phyloP scores from a whole-genome alignment of 2,888 invertebrate species.

The Ypsolopha scabrella region DNA sequence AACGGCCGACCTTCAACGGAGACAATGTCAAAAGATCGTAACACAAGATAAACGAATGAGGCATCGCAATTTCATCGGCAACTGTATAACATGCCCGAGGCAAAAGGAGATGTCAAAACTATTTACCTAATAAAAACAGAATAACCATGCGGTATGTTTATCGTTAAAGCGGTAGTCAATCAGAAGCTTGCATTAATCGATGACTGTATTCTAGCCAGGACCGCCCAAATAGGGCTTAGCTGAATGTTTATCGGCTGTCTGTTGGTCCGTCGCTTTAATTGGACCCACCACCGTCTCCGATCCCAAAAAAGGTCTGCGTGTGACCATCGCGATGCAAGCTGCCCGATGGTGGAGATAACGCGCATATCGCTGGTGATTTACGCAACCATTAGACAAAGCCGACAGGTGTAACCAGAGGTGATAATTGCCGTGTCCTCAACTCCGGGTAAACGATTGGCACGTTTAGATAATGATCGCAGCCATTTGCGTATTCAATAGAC shows the following conservation, averaged over 20 bases:
- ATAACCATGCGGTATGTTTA: background rate
- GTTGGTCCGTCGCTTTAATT: conserved; percentile 16
- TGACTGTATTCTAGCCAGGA: conserved; percentile 8
- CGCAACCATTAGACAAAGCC: conserved; percentile 27
- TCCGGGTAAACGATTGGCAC: conserved; percentile 33
- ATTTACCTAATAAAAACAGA: background rate
- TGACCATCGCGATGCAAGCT: conserved; percentile 12
- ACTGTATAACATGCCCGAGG: background rate
- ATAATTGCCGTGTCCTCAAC: conserved; percentile 37
- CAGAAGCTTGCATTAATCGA: conserved; percentile 5
- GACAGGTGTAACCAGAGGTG: conserved; percentile 39
- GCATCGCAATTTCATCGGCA: conserved; percentile 8
- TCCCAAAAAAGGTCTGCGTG: conserved; percentile 19
- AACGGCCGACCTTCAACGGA: conserved; percentile 35
- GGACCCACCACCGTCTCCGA: conserved; percentile 12
- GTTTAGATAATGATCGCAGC: conserved; percentile 42
- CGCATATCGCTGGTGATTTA: conserved; percentile 15
- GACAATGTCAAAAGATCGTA: conserved; percentile 34
- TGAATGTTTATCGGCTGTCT: conserved; percentile 7
- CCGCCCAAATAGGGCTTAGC: conserved; percentile 16
- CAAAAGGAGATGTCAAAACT: background rate
- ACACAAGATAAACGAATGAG: conserved; percentile 19
- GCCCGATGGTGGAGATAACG: conserved; percentile 14
- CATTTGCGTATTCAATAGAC: conserved; percentile 24
- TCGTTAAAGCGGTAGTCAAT: background rate